Percentiles rank a stretch among this genome's conserved stretches.
These are phyloP conservation scores for Montipora capricornis DNA, from an alignment of 64 coral and sea anemone species.

Conservation along the genomic window DNA sequence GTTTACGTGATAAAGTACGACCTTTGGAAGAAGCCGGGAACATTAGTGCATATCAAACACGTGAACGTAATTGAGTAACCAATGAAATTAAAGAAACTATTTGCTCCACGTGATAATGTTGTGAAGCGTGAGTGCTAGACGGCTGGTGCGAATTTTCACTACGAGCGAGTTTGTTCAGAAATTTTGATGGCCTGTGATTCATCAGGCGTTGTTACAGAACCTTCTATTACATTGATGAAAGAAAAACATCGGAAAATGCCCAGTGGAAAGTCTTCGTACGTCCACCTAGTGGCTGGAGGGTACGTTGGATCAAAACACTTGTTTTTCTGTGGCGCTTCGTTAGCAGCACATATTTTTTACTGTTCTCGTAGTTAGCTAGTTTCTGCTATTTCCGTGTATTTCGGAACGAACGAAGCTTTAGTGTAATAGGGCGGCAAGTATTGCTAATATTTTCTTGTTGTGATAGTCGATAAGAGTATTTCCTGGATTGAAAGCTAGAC, in stretches of 20 bases:
- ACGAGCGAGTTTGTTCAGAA: background rate
- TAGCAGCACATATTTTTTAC: no score
- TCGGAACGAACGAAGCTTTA: no score
- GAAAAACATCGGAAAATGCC: background rate
- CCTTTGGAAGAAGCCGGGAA: background rate
- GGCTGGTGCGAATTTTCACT: background rate
- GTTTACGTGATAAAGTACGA: background rate
- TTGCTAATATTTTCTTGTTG: background rate
- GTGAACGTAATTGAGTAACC: conserved; percentile 29
- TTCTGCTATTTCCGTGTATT: no score
- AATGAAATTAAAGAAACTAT: conserved; percentile 24
- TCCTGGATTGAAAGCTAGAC: no score
- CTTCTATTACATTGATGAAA: background rate
- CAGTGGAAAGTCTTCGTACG: conserved; percentile 41
- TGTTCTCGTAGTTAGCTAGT: no score
- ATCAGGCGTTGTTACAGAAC: background rate
- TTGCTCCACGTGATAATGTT: background rate
- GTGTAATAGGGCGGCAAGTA: no score
- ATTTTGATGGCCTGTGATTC: background rate
- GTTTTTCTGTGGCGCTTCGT: background rate
- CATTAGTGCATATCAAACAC: background rate
- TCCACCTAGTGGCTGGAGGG: conserved; percentile 73
- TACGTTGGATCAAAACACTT: conserved; percentile 20
- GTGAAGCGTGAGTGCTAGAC: background rate
- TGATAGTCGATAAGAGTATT: no score